Evolutionary conservation across 2,888 invertebrate genomes (phyloP).

Genomic region (Xestia c-nigrum): DNA sequence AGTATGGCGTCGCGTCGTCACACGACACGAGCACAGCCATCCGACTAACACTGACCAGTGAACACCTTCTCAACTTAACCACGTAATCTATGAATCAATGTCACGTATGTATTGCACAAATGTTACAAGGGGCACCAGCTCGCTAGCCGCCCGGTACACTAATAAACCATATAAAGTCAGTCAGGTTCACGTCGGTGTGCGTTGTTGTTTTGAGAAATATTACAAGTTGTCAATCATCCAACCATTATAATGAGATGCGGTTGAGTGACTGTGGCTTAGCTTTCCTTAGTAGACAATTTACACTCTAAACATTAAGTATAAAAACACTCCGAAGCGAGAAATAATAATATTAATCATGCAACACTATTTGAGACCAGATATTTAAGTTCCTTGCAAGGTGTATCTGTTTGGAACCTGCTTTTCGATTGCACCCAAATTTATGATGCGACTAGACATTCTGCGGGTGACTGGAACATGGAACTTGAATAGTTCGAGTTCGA

Average conservation of each 20-base stretch:
- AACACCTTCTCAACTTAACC: not conserved
- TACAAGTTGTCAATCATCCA: conserved; percentile 39
- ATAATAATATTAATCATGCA: conserved; percentile 35
- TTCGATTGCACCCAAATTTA: conserved; percentile 61
- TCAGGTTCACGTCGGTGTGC: conserved; percentile 43
- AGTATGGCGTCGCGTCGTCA: not conserved
- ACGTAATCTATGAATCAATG: conserved; percentile 8
- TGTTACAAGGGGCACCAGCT: conserved; percentile 11
- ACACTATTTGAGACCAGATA: conserved; percentile 47
- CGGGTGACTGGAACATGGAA: conserved; percentile 34
- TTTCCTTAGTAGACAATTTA: conserved; percentile 26
- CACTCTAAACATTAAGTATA: conserved; percentile 43
- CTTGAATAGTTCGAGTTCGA: conserved; percentile 25
- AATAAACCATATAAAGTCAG: conserved; percentile 23
- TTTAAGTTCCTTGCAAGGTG: conserved; percentile 19
- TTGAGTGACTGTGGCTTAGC: conserved; percentile 30
- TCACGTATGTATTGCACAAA: conserved; percentile 35
- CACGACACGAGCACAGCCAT: not conserved
- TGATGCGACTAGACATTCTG: conserved; percentile 70
- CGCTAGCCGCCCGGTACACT: conserved; percentile 2
- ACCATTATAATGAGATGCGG: conserved; percentile 51
- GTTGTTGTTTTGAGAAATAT: conserved; percentile 25
- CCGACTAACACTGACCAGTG: conserved; percentile 14
- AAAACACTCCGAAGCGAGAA: conserved; percentile 37
- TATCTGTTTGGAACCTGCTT: conserved; percentile 20